Base-by-base conservation (phyloP, 2,888 invertebrate species). In the Acanthosoma haemorrhoidale region DNA sequence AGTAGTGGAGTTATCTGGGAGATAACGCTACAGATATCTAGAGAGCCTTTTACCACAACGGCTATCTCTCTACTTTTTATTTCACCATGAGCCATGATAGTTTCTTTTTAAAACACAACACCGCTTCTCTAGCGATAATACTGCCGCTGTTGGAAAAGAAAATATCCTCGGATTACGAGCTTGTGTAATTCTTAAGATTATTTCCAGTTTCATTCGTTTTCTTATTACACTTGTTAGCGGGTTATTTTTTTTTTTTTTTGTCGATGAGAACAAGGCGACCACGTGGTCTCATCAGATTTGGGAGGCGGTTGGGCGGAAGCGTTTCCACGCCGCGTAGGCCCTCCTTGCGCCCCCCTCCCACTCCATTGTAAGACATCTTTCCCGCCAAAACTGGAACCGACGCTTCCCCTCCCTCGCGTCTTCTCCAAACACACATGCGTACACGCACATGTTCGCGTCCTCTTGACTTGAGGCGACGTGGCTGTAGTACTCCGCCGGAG, bases 1-100 rank as follows among this genome's bases (percentile, higher is more conserved):
- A 64, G 64, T 64, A 64, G 51, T n/a, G n/a, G n/a, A 51, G 51
- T 51, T 51, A 51, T 51, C 51, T 21, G 51, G 9, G 5, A 51
- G 51, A 51, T 51, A 51, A 51, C 25, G 11, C 25, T n/a, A 25
- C 25, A 51, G 51, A 51, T 51, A 51, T 51, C 51, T 51, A n/a
- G n/a, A 25, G 29, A 51, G 25, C 51, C 51, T 51, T 51, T 51
- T 51, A 25, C n/a, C 25, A 25, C 25, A 21, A 21, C 29, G 29
- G n/a, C 51, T 51, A 51, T 51, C 51, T 51, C 51, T 4, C 8
- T 25, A 21, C 21, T 13, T 51, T 51, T 51, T 51, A 51, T 51
- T 51, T 51, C 29, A 51, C 29, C 25, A 25, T 51, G 29, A 4
- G 4, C 51, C 29, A n/a, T n/a, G 29, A 51, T 51, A 51, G 51